A percentile compares a stretch with the other conserved stretches of the same genome.
Conservation (phyloP, 2,888 invertebrate species). For the Oscheius sp. region DNA sequence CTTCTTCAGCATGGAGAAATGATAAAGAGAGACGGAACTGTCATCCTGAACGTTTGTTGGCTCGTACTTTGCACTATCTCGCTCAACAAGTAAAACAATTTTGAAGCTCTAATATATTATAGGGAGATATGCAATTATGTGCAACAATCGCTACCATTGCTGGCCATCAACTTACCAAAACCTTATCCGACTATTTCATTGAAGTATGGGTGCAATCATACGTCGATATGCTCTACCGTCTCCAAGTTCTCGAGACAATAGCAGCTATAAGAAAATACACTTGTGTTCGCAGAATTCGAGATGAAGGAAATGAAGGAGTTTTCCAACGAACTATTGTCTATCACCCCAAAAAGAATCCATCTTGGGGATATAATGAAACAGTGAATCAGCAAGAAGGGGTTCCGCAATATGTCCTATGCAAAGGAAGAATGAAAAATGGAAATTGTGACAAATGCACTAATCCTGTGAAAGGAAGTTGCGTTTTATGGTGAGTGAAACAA, state of each 20-base stretch:
- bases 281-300: constrained; percentile 35
- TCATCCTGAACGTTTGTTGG: background rate
- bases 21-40: background rate
- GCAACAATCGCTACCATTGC: constrained; percentile 45
- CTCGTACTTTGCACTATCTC: background rate
- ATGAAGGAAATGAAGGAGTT: constrained; percentile 31
- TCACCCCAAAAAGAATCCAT: background rate
- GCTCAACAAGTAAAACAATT: constrained; percentile 11
- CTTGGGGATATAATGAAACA: background rate
- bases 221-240: constrained; percentile 50
- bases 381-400: background rate
- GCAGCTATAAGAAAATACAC: constrained; percentile 46
- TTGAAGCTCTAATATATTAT: too few relatives aligned
- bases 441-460: constrained; percentile 12
- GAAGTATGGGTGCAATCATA: constrained; percentile 49
- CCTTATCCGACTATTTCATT: constrained; percentile 38
- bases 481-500: constrained; percentile 1
- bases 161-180: constrained; percentile 39
- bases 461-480: constrained; percentile 3
- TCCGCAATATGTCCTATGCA: background rate
- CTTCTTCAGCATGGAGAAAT: constrained; percentile 3
- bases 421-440: constrained; percentile 16
- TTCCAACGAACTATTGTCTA: background rate
- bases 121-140: constrained; percentile 55
- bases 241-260: constrained; percentile 38